phyloP scores from a whole-genome alignment of 2,888 invertebrate genomes.

The Mactromeris polynyma region DNA sequence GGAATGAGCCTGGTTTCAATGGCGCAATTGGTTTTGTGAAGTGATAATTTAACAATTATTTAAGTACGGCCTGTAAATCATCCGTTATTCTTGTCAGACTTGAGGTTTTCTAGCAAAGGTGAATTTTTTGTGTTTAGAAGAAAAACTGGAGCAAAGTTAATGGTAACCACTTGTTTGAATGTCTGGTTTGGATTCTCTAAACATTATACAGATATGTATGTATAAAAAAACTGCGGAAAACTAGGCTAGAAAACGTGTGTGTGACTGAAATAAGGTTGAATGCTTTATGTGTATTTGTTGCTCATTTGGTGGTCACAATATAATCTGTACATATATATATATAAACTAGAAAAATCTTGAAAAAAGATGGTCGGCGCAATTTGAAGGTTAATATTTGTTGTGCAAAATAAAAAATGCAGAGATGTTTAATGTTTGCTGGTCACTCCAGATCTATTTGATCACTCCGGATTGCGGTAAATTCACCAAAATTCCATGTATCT shows the following conservation, averaged over 20 bases:
- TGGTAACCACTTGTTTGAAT: conserved; percentile 41
- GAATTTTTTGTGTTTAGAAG: background rate
- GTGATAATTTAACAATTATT: no score
- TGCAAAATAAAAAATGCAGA: no score
- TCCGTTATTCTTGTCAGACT: background rate
- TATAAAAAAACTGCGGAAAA: background rate
- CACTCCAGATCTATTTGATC: no score
- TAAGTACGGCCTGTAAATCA: background rate
- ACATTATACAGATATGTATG: conserved; percentile 21
- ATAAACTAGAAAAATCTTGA: no score
- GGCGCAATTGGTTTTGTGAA: no score
- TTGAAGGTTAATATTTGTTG: no score
- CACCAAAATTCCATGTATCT: no score
- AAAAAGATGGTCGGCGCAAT: no score
- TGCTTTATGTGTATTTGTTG: background rate
- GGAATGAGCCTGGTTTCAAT: no score
- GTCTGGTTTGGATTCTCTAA: conserved; percentile 24
- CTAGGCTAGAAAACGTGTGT: conserved; percentile 21
- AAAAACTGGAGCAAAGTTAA: conserved; percentile 19
- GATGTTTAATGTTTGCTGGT: no score
- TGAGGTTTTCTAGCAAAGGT: background rate
- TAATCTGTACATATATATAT: no score
- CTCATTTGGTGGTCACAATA: background rate
- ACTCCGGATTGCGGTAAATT: no score
- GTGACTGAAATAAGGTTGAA: background rate